Conservation (phyloP, 2,797 vertebrate genomes). For the Lepus oiostolus region DNA sequence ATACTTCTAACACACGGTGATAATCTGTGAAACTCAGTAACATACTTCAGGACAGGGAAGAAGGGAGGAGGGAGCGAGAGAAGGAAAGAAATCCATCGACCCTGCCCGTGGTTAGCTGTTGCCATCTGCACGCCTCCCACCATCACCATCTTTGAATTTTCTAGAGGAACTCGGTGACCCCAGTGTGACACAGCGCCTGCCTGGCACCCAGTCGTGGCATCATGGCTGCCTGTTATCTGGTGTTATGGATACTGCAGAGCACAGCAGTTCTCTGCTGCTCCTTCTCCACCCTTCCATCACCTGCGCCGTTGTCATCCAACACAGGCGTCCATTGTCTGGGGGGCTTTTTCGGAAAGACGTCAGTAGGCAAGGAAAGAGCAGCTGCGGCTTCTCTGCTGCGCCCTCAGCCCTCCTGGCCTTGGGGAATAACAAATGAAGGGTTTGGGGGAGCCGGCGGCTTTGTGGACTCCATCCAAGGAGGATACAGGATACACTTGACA, state of each 20-base stretch:
- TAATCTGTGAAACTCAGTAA: not conserved
- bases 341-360: not conserved
- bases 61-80: not conserved
- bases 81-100: not conserved
- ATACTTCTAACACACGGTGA: not conserved
- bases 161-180: not conserved
- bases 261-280: not conserved
- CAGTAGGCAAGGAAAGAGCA: not conserved
- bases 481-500: conserved; percentile 63
- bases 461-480: conserved; percentile 61
- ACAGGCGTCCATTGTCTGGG: accelerated
- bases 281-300: not conserved
- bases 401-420: not conserved
- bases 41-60: not conserved
- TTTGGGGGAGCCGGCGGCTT: conserved; percentile 43
- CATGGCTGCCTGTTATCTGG: not conserved
- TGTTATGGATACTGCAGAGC: not conserved
- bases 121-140: not conserved
- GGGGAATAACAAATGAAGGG: conserved; percentile 52
- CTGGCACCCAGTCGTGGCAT: not conserved
- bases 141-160: not conserved
- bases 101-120: not conserved
- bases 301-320: not conserved
- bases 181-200: not conserved
- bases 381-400: not conserved